Evolutionary conservation across 2,888 invertebrate species (phyloP), one percentile per base, ranked within the genome.

Genomic region (Pseudolycoriella hygida): DNA sequence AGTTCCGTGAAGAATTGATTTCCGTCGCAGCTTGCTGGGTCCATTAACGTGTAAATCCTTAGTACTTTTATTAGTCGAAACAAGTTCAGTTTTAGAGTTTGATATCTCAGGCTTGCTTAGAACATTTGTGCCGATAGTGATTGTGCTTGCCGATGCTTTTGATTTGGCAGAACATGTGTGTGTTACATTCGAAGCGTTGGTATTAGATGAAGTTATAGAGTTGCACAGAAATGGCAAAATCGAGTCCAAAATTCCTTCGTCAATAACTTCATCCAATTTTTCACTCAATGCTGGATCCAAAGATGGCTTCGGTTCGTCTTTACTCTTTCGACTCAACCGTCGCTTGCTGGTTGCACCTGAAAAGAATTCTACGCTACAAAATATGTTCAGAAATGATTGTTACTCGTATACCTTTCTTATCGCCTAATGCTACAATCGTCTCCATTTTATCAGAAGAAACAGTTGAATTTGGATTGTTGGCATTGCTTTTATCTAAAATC

Each of bases 171-270:
- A 17, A 20, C 43, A 43, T 11, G 17, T 40, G 14, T 44, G 44
- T n/a, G 31, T 41, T 11, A 34, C 19, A 34, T 17, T 46, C 20
- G 17, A n/a, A 17, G 25, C 18, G 19, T 10, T 38, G 19, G 42
- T 30, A 1, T 18, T 10, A 17, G 46, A 12, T n/a, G 41, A 37
- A 17, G 17, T 57, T 5, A 58, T 52, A 57, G 49, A 25, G 8
- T 25, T 70, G 60, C 44, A 76, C 51, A 87, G 70, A 56, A 84
- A 84, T 0, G 87, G 82, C 42, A 87, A 61, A 46, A 88, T 79
- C 0, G 86, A 84, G 63, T 88, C 88, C 42, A 87, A 62, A 48
- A 88, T 71, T 11, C 87, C 87, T 66, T 87, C 87, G 42, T 80
- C 78, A 49, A 88, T 70, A 1, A 86, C 75, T 66, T 84, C 59